phyloP scores from a whole-genome alignment of 2,113 vertebrate species.

The Cettia cetti region DNA sequence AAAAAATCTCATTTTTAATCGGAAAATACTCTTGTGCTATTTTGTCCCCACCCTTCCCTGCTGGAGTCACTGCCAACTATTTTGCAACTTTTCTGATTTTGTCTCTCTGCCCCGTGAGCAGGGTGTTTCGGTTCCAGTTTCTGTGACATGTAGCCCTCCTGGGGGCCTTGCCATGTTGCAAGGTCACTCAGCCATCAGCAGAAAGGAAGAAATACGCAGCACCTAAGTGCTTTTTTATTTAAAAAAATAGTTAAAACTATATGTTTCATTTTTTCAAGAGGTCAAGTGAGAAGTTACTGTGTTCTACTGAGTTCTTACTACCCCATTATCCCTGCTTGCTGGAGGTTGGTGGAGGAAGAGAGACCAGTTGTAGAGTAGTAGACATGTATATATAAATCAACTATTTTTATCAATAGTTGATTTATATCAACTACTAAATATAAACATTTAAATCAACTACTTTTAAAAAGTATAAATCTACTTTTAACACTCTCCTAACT shows the following conservation, averaged over 20 bases:
- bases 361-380: neutral
- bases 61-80: neutral
- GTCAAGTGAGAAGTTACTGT: neutral
- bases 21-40: neutral
- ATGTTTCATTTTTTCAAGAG: neutral
- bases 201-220: neutral
- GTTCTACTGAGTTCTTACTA: too few species aligned
- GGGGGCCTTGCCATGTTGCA: accelerated
- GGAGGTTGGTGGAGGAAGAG: neutral
- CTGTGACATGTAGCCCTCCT: neutral
- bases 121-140: neutral
- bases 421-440: too few species aligned
- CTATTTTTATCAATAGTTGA: too few species aligned
- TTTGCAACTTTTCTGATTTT: neutral
- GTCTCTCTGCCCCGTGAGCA: neutral
- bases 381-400: neutral
- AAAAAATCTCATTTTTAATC: neutral
- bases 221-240: neutral
- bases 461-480: neutral
- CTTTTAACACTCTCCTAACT: neutral
- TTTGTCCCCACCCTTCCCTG: neutral
- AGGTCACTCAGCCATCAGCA: neutral
- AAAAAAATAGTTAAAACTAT: neutral
- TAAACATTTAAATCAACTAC: too few species aligned
- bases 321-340: neutral